A percentile compares a stretch with the other conserved stretches of the same genome.
Conservation (phyloP, 2,888 invertebrate genomes). For the Melieria crassipennis region DNA sequence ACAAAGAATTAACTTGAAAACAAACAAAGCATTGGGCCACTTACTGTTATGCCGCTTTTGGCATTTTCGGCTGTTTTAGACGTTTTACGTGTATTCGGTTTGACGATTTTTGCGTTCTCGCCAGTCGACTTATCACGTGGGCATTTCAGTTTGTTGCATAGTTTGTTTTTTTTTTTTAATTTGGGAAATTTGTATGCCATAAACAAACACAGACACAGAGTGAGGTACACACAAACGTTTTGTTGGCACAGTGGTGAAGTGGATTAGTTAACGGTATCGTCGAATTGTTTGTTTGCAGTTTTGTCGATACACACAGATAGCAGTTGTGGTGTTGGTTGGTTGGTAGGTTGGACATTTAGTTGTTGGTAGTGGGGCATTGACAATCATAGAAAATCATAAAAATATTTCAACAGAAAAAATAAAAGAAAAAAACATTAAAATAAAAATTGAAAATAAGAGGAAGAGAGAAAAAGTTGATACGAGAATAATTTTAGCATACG, state of each 20-base stretch:
- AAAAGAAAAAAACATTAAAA: not conserved
- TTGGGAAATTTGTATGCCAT: not conserved
- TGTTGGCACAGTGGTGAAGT: conserved; percentile 11
- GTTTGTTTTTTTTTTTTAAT: conserved; percentile 15
- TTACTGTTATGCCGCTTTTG: conserved; percentile 54
- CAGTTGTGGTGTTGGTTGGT: not conserved
- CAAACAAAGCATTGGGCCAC: conserved; percentile 37
- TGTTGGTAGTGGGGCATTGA: not conserved
- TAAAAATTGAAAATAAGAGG: not conserved
- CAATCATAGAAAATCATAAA: not conserved
- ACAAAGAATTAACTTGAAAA: too few relatives aligned
- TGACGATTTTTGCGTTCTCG: conserved; percentile 46
- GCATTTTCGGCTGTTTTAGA: conserved; percentile 45
- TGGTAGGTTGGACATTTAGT: not conserved
- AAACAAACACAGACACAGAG: conserved; percentile 19
- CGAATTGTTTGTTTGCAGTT: not conserved
- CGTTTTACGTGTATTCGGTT: conserved; percentile 42
- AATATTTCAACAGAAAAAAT: not conserved
- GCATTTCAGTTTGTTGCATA: conserved; percentile 4
- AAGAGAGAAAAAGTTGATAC: too few relatives aligned
- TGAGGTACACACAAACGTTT: not conserved
- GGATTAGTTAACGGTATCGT: not conserved
- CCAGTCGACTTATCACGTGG: not conserved
- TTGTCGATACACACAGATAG: too few relatives aligned
- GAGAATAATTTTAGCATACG: too few relatives aligned